These are phyloP conservation scores for Scaptomyza tumidula DNA, from an alignment of 2,888 invertebrate species.

Conservation along the genomic window DNA sequence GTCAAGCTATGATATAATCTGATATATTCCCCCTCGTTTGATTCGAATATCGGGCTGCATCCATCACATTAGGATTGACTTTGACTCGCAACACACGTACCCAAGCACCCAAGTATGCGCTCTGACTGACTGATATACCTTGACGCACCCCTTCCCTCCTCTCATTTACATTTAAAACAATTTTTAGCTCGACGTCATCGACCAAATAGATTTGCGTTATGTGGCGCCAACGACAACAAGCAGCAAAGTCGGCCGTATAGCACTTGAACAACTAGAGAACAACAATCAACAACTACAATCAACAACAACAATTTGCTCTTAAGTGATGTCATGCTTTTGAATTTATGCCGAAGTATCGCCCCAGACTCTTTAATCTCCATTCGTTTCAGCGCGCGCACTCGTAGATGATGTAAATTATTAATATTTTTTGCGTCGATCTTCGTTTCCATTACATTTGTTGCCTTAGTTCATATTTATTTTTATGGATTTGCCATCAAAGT, in stretches of 20 bases:
- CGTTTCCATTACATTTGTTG: constrained; percentile 43
- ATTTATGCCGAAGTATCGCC: constrained; percentile 56
- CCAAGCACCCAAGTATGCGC: constrained; percentile 32
- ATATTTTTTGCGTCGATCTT: constrained; percentile 48
- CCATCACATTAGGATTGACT: constrained; percentile 60
- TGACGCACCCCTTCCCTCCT: not conserved
- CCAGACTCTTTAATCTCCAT: constrained; percentile 52
- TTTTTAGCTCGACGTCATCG: constrained; percentile 47
- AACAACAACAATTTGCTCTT: constrained; percentile 42
- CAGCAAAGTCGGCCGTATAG: not conserved
- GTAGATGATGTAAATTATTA: constrained; percentile 45
- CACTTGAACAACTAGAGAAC: not conserved
- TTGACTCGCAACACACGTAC: constrained; percentile 55
- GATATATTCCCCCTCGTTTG: not conserved
- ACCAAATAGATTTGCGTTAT: constrained; percentile 57
- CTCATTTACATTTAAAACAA: constrained; percentile 52
- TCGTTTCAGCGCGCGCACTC: constrained; percentile 8
- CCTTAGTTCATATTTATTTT: constrained; percentile 29
- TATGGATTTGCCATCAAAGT: constrained; percentile 70
- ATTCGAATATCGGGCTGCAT: constrained; percentile 54
- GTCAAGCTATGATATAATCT: constrained; percentile 55
- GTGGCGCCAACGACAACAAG: constrained; percentile 59
- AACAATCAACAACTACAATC: not conserved
- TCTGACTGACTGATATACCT: constrained; percentile 20
- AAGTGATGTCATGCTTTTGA: constrained; percentile 71